Conservation (phyloP, 2,113 vertebrate species). For the Phaetusa simplex region DNA sequence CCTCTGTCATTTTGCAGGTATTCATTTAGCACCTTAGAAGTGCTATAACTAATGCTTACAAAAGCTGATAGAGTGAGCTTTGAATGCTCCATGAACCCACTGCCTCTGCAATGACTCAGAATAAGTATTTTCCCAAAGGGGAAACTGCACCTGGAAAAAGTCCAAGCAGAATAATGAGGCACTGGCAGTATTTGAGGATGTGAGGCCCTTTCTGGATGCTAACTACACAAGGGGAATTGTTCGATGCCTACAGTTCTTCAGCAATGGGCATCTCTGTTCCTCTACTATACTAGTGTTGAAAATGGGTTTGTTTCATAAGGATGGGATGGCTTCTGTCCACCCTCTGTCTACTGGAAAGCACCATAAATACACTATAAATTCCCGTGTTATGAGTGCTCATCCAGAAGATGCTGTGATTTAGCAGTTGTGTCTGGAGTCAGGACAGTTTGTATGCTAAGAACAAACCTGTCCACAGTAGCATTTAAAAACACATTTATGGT, state of each 20-base stretch:
- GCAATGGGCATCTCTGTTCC: not conserved
- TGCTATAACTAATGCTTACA: not conserved
- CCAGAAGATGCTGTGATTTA: not conserved
- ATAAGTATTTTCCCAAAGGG: not conserved
- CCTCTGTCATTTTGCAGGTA: not conserved
- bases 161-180: not conserved
- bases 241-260: not conserved
- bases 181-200: not conserved
- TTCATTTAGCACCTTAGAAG: not conserved
- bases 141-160: not conserved
- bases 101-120: not conserved
- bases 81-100: not conserved
- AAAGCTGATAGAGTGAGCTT: not conserved
- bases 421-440: not conserved
- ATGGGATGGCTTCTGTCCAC: not conserved
- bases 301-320: not conserved
- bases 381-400: not conserved
- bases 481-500: not conserved
- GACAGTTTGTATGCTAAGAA: not conserved
- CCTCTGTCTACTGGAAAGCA: not conserved
- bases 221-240: not conserved
- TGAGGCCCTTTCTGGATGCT: not conserved
- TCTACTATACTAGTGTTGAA: not conserved
- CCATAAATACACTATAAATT: not conserved
- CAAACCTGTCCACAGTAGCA: not conserved